phyloP scores from a whole-genome alignment of 2,113 vertebrate species.

The Alectura lathami region DNA sequence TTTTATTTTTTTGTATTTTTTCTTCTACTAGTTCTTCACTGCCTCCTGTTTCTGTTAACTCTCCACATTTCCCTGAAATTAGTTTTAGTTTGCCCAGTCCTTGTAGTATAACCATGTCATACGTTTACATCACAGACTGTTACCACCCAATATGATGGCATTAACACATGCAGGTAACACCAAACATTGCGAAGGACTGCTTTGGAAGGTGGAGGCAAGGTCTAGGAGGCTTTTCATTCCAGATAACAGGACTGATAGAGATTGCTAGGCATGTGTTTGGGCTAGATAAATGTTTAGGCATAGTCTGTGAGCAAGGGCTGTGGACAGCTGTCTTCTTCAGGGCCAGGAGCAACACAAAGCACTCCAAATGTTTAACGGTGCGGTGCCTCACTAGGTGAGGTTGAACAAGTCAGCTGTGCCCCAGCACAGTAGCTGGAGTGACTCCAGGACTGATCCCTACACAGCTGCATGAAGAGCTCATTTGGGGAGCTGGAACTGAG shows the following conservation, averaged over 20 bases:
- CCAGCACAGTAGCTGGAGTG: not conserved
- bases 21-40: not conserved
- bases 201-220: not conserved
- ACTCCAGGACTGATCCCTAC: not conserved
- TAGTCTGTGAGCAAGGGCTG: not conserved
- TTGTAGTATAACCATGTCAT: not conserved
- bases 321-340: not conserved
- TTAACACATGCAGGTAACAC: not conserved
- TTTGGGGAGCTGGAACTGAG: not conserved
- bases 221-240: not conserved
- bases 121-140: not conserved
- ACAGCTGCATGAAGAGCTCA: not conserved
- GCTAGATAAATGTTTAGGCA: not conserved
- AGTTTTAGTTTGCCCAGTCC: not conserved
- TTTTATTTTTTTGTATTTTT: conserved; percentile 25
- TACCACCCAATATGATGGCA: not conserved
- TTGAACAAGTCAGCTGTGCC: not conserved
- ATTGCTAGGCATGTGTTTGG: not conserved
- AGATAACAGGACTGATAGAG: not conserved
- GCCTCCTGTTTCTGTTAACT: not conserved
- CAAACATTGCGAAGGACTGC: not conserved
- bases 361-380: not conserved
- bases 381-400: not conserved
- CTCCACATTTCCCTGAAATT: not conserved
- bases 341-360: not conserved